Base-by-base conservation (phyloP, 2,888 invertebrate species). In the Plebejus melissa region DNA sequence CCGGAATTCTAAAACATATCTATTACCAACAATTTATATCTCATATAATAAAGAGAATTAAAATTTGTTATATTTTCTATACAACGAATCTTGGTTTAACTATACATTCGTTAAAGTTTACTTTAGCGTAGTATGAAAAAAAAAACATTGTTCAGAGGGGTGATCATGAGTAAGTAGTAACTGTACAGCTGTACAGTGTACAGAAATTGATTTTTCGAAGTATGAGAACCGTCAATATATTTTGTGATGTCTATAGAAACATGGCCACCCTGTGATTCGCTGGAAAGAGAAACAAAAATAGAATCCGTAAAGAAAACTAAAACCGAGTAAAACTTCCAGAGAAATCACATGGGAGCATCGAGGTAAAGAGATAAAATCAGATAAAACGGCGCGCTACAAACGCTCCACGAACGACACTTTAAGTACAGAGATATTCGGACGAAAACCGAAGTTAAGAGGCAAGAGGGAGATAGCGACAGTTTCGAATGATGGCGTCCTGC, bases 401-500 rank as follows among this genome's bases (percentile, higher is more conserved):
- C 84, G 92, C 76, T 88, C 88, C 28, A 81, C 84, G 1, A 85
- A 88, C 76, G 86, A 86, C 72, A 86, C 86, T 1, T 81, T 84
- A 76, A 90, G 87, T 79, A 88, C 87, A 87, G 92, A 93, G 83
- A 92, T 92, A 84, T 93, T 89, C 77, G 93, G 93, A 1, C 79
- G 93, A 16, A 93, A 93, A 81, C 93, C 93, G 0, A 93, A 93
- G 78, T 91, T 92, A 91, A 93, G 91, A 90, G 77, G 75, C 0
- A 90, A 87, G 79, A 86, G 93, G 78, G 90, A 93, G 0, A 69
- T 82, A 74, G 81, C 85, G 0, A 81, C 84, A 50, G 85, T 89
- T 2, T 84, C 82, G 1, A 87, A 80, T 77, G 88, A 94, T 79
- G 96, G 96, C 5, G 90, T 95, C 77, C 84, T 96, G 77, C 94